Conservation (phyloP, 2,888 invertebrate species). For the Selenia dentaria region DNA sequence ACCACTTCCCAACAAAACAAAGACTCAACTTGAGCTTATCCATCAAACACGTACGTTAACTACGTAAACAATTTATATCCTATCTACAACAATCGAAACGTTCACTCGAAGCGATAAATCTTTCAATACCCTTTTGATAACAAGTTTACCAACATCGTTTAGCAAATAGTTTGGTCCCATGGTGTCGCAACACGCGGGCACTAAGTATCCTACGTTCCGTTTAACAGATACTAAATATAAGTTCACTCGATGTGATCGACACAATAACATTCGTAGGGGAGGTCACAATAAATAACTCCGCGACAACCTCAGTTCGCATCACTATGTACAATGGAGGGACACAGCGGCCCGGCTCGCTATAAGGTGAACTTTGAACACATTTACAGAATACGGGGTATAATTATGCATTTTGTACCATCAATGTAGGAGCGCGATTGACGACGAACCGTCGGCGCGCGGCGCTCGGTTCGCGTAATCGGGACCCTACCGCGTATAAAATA, state of each 20-base stretch:
- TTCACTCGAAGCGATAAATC: slow-evolving; percentile 73
- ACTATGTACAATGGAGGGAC: slow-evolving; percentile 42
- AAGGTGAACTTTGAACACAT: slow-evolving; percentile 34
- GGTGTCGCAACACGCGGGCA: slow-evolving; percentile 44
- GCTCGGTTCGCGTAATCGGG: slow-evolving; percentile 64
- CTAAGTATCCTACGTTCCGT: slow-evolving; percentile 23
- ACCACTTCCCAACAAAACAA: slow-evolving; percentile 16
- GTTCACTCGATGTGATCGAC: slow-evolving; percentile 61
- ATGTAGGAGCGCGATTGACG: slow-evolving; percentile 50
- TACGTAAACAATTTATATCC: slow-evolving; percentile 62
- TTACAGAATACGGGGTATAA: slow-evolving; percentile 39
- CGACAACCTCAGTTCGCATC: slow-evolving; percentile 21
- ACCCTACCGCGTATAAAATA: slow-evolving; percentile 58
- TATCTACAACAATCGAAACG: slow-evolving; percentile 72
- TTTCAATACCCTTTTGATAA: slow-evolving; percentile 64
- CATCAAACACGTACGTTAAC: slow-evolving; percentile 35
- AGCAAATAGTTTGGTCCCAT: slow-evolving; percentile 81
- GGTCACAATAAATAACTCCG: slow-evolving; percentile 36
- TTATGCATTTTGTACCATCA: slow-evolving; percentile 78
- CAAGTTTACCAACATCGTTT: slow-evolving; percentile 51
- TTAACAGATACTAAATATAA: slow-evolving; percentile 49
- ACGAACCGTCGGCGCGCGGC: slow-evolving; percentile 15
- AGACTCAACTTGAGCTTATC: slow-evolving; percentile 63
- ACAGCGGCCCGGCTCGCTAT: slow-evolving; percentile 17
- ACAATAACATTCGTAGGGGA: slow-evolving; percentile 50